These are phyloP conservation scores for crab-eating macaque (Macaca fascicularis) DNA, from an alignment of 2,113 vertebrate species.

Conservation along the genomic window DNA sequence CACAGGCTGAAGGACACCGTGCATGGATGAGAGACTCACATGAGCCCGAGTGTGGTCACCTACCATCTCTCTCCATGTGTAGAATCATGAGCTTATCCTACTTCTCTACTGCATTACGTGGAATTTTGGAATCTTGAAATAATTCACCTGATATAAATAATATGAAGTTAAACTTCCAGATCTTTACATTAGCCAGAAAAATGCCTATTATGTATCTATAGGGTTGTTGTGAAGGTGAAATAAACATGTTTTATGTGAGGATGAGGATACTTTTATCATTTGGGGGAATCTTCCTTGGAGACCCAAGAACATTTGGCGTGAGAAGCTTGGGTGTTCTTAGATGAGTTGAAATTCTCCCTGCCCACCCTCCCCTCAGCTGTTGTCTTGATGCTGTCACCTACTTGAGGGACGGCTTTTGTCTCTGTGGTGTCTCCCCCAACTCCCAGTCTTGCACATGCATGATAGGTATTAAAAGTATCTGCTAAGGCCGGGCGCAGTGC, in stretches of 20 bases:
- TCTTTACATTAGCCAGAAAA: conserved; percentile 37
- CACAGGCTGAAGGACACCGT: background rate
- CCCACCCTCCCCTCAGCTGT: background rate
- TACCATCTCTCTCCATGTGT: background rate
- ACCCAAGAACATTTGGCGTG: background rate
- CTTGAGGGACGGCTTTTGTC: background rate
- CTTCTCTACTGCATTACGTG: background rate
- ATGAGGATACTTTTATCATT: background rate
- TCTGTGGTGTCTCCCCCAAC: background rate
- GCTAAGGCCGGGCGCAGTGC: background rate
- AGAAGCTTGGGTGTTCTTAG: background rate
- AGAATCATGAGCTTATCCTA: background rate
- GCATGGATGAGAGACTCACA: background rate
- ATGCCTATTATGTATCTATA: background rate
- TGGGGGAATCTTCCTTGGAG: background rate
- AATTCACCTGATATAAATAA: background rate
- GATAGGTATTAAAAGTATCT: background rate
- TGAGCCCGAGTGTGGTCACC: background rate
- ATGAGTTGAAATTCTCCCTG: background rate
- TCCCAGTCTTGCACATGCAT: background rate
- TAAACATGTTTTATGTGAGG: background rate
- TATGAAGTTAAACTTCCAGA: background rate
- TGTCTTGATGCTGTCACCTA: background rate
- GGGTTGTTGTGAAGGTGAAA: background rate
- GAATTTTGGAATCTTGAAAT: conserved; percentile 12